phyloP scores from a whole-genome alignment of 2,797 vertebrate genomes.

The Spinibarbus caldwelli region DNA sequence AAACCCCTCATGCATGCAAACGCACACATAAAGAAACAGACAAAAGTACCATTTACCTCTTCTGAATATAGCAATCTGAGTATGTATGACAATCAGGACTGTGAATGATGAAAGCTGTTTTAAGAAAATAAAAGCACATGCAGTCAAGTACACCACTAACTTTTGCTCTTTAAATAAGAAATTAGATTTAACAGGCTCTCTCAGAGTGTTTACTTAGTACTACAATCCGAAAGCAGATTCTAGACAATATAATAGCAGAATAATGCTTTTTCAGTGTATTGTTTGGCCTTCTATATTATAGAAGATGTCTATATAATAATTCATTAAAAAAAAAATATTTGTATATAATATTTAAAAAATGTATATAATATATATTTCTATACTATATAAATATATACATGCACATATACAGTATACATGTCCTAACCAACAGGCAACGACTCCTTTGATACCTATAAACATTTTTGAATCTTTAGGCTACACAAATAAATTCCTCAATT shows the following conservation, averaged over 20 bases:
- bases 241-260: not conserved
- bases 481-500: not conserved
- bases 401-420: not conserved
- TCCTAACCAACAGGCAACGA: not conserved
- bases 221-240: not conserved
- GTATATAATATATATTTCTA: not conserved
- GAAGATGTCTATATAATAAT: not conserved
- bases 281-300: not conserved
- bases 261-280: not conserved
- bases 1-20: constrained; percentile 59
- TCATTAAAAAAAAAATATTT: not conserved
- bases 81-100: constrained; percentile 23
- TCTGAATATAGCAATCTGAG: constrained; percentile 36
- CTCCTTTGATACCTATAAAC: not conserved
- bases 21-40: constrained; percentile 53
- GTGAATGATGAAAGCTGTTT: not conserved
- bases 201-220: not conserved
- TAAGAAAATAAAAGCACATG: constrained; percentile 34
- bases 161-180: constrained; percentile 13
- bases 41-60: constrained; percentile 53
- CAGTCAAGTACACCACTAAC: constrained; percentile 33
- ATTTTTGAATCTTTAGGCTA: not conserved
- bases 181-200: constrained; percentile 31
- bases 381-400: not conserved
- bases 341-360: not conserved